Evolutionary conservation across 2,888 invertebrate species (phyloP).

Genomic region (Carcina quercana): DNA sequence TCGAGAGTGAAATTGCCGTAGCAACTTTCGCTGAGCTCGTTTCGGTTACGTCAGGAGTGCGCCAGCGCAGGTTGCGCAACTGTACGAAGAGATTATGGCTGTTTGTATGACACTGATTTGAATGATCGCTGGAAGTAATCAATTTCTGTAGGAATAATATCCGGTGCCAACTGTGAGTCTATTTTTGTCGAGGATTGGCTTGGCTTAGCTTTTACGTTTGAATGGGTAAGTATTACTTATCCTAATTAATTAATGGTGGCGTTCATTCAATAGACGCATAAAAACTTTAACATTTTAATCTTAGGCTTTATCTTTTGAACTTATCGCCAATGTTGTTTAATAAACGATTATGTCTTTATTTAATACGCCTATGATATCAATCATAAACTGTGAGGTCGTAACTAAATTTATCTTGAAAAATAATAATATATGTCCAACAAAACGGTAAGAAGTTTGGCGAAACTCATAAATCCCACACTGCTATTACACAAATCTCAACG

Average conservation of each 20-base stretch:
- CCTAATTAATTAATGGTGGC: constrained; percentile 2
- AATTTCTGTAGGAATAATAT: constrained; percentile 45
- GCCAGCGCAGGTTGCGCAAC: constrained; percentile 49
- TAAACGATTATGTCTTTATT: too few relatives aligned
- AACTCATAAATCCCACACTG: constrained; percentile 43
- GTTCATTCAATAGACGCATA: constrained; percentile 3
- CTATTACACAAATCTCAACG: constrained; percentile 38
- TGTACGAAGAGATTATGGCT: constrained; percentile 53
- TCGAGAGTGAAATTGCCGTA: constrained; percentile 65
- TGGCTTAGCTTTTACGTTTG: neutral
- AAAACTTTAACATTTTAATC: neutral
- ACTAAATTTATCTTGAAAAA: neutral
- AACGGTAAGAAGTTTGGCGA: constrained; percentile 28
- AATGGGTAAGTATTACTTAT: neutral
- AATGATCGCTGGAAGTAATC: constrained; percentile 57
- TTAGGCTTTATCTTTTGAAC: too few relatives aligned
- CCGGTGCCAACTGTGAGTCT: constrained; percentile 26
- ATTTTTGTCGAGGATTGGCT: constrained; percentile 13
- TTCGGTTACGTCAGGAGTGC: constrained; percentile 61
- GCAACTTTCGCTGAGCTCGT: constrained; percentile 69
- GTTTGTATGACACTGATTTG: constrained; percentile 63
- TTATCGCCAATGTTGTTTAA: too few relatives aligned
- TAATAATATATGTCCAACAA: neutral
- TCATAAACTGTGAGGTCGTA: too few relatives aligned
- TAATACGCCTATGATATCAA: too few relatives aligned